Percentiles rank a stretch among this genome's conserved stretches.
phyloP scores from a whole-genome alignment of 2,113 vertebrate species.

The Cygnus atratus region DNA sequence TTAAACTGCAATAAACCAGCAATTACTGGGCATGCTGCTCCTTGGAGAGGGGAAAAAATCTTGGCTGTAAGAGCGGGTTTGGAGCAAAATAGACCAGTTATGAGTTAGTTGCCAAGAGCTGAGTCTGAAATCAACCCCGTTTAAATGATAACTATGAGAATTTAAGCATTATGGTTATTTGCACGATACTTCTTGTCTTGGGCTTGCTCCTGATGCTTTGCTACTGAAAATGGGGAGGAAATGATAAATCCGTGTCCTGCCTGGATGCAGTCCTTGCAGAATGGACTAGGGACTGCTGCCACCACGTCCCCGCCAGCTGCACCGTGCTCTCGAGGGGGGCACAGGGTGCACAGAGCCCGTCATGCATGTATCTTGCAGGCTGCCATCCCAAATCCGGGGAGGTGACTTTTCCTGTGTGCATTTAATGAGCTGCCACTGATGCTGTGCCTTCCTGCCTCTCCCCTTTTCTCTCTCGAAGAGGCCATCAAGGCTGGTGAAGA shows the following conservation, averaged over 20 bases:
- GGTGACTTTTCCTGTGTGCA: accelerated
- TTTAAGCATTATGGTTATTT: background rate
- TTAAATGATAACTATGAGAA: background rate
- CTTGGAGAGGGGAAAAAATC: background rate
- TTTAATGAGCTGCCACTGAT: background rate
- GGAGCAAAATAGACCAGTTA: background rate
- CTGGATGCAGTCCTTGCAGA: background rate
- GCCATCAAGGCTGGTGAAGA: conserved; percentile 11
- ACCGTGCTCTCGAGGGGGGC: background rate
- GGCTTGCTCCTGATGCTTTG: background rate
- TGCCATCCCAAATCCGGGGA: accelerated
- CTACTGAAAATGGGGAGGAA: background rate
- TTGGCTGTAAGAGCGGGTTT: background rate
- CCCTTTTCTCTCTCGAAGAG: background rate
- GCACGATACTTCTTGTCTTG: background rate
- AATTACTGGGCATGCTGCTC: background rate
- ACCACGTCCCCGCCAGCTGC: accelerated
- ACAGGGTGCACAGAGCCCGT: accelerated
- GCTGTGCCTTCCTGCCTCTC: background rate
- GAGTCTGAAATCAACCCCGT: background rate
- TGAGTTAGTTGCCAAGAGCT: background rate
- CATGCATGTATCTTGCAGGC: accelerated
- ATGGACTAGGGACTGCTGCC: background rate
- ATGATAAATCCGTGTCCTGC: background rate
- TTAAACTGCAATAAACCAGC: background rate